Percentiles rank a stretch among this genome's conserved stretches.
These are phyloP conservation scores for Patella depressa DNA, from an alignment of 2,888 invertebrate species.

Conservation along the genomic window DNA sequence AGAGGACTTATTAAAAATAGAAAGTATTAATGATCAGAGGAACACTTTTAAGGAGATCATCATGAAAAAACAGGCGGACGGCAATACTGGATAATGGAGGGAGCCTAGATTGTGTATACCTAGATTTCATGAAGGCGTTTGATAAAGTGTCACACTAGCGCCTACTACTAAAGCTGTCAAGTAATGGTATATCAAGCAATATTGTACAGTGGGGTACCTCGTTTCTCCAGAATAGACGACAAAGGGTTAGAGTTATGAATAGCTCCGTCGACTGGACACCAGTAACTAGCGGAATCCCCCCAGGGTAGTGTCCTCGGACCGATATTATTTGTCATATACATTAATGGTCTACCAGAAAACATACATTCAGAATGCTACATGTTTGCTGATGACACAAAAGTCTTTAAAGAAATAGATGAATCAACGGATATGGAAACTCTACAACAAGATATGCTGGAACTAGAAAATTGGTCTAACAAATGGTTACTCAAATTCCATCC, in stretches of 20 bases:
- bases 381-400: slow-evolving; percentile 34
- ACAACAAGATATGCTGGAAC: slow-evolving; percentile 19
- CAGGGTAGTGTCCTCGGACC: slow-evolving; percentile 29
- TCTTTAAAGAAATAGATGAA: slow-evolving; percentile 3
- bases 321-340: slow-evolving; percentile 27
- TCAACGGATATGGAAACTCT: not conserved
- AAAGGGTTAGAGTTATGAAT: not conserved
- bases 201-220: too few species aligned
- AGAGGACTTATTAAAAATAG: not conserved
- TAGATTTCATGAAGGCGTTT: too few species aligned
- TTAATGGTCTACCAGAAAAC: slow-evolving; percentile 13
- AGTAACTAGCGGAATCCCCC: slow-evolving; percentile 1
- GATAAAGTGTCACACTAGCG: too few species aligned
- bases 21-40: not conserved
- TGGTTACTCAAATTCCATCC: slow-evolving; percentile 18
- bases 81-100: too few species aligned
- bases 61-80: not conserved
- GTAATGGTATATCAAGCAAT: not conserved
- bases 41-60: not conserved
- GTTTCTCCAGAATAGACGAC: too few species aligned
- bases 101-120: too few species aligned
- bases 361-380: slow-evolving; percentile 11
- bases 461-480: slow-evolving; percentile 23
- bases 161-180: too few species aligned
- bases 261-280: not conserved